Conservation (phyloP, 2,888 invertebrate genomes). For the Gnatocerus cornutus region DNA sequence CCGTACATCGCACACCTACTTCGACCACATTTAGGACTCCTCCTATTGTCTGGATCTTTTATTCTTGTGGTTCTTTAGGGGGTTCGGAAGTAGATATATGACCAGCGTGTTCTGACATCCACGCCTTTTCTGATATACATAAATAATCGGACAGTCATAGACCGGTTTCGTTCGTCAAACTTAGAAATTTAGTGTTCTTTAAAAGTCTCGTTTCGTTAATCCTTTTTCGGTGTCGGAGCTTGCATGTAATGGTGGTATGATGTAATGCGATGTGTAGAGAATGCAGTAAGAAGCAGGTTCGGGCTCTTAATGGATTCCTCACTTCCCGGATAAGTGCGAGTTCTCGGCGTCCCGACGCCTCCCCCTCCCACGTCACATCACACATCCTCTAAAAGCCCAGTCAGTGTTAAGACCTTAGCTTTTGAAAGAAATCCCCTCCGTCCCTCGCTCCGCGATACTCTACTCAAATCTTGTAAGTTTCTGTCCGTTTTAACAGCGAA, state of each 20-base stretch:
- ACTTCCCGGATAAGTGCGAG: constrained; percentile 65
- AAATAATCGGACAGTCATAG: too few species aligned
- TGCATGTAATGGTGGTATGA: constrained; percentile 55
- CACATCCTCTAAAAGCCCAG: constrained; percentile 65
- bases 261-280: constrained; percentile 59
- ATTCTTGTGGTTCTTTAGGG: constrained; percentile 50
- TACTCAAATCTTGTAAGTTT: constrained; percentile 66
- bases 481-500: constrained; percentile 64
- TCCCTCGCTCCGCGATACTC: constrained; percentile 47
- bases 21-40: constrained; percentile 54
- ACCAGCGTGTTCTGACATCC: constrained; percentile 11
- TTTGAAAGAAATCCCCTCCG: constrained; percentile 58
- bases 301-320: constrained; percentile 66
- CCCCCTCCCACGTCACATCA: constrained; percentile 60
- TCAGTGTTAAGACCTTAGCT: constrained; percentile 65
- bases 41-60: constrained; percentile 54
- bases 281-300: constrained; percentile 61
- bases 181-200: too few species aligned
- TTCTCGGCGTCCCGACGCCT: constrained; percentile 52
- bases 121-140: not conserved
- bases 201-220: not conserved
- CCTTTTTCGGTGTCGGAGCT: constrained; percentile 6
- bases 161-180: too few species aligned
- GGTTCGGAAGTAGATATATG: constrained; percentile 49
- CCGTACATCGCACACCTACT: constrained; percentile 62